Conservation (phyloP, 2,113 vertebrate genomes). For the Macheiramphus alcinus region DNA sequence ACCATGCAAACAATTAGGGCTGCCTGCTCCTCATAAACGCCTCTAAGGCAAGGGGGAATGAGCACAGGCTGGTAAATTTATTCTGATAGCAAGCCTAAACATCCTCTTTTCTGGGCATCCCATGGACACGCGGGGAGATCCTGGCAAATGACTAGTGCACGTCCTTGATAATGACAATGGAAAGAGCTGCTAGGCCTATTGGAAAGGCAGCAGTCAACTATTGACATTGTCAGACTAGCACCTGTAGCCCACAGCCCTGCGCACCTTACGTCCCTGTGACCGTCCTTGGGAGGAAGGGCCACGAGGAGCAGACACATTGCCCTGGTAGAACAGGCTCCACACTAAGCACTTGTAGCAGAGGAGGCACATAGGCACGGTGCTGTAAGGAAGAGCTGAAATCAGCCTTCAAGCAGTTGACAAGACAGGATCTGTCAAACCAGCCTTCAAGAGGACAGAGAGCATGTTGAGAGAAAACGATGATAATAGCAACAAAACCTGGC, state of each 20-base stretch:
- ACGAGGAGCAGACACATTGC: accelerated
- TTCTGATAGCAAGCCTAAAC: not conserved
- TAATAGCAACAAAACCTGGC: constrained; percentile 28
- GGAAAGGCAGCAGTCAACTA: not conserved
- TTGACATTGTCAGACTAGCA: not conserved
- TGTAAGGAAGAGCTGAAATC: not conserved
- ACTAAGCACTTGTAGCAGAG: not conserved
- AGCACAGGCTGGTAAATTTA: not conserved
- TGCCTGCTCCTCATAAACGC: not conserved
- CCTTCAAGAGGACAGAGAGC: constrained; percentile 27
- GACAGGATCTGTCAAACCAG: constrained; percentile 34
- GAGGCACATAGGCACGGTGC: not conserved
- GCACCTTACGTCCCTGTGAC: not conserved
- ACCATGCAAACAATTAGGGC: not conserved
- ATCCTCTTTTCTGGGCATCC: not conserved
- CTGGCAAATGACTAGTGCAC: not conserved
- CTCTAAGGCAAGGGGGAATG: not conserved
- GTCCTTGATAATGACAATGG: not conserved
- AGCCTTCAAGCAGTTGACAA: constrained; percentile 6
- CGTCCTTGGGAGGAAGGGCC: not conserved
- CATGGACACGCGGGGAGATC: not conserved
- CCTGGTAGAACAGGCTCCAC: not conserved
- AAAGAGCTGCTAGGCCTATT: not conserved
- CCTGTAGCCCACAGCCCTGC: not conserved
- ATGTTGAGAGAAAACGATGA: not conserved